These are phyloP conservation scores for Plecotus auritus DNA, from an alignment of 2,113 vertebrate species.

Conservation along the genomic window DNA sequence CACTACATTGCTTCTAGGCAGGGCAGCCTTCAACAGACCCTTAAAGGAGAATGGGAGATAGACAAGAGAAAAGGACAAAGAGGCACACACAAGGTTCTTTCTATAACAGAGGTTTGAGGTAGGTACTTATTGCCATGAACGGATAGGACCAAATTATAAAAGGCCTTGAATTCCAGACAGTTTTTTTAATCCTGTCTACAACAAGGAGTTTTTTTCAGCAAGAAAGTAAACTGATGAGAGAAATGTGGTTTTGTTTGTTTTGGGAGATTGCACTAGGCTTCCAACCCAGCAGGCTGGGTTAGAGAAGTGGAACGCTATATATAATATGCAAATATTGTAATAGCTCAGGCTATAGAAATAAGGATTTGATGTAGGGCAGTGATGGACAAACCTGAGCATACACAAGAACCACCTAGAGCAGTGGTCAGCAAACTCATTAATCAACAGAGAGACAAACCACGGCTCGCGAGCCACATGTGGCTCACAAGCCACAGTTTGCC, in stretches of 20 bases:
- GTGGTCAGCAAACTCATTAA: no score
- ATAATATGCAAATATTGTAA: background rate
- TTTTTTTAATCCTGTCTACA: background rate
- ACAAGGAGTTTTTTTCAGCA: conserved; percentile 9
- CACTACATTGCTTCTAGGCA: background rate
- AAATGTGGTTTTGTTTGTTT: background rate
- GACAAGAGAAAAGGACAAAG: background rate
- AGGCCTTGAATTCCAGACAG: conserved; percentile 4
- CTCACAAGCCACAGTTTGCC: no score
- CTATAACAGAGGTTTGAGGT: background rate
- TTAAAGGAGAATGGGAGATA: background rate
- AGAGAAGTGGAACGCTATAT: background rate
- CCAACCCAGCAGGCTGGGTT: background rate
- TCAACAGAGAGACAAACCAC: no score
- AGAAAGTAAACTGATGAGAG: background rate
- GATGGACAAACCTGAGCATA: background rate
- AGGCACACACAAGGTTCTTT: background rate
- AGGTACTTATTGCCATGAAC: background rate
- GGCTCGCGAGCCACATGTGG: no score
- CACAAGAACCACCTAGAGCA: background rate
- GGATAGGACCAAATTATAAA: background rate
- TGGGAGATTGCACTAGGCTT: background rate
- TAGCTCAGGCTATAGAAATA: background rate
- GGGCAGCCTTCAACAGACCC: background rate
- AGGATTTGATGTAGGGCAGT: background rate